phyloP scores from a whole-genome alignment of 1,140 invertebrate species.

The Cherax quadricarinatus region DNA sequence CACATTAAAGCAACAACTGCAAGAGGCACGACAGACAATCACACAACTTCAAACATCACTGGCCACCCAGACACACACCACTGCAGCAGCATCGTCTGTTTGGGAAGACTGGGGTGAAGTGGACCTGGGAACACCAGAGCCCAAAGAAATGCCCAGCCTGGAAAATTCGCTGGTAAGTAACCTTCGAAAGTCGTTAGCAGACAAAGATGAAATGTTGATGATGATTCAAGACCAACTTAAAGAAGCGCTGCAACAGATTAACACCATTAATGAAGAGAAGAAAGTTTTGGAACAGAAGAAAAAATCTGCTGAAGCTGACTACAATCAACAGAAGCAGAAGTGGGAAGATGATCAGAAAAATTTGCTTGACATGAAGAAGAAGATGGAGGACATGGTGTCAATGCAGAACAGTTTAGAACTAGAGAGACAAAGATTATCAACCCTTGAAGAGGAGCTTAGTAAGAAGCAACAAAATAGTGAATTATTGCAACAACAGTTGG shows the following conservation, averaged over 20 bases:
- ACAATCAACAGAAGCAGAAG: constrained; percentile 35
- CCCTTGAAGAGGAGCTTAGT: constrained; percentile 12
- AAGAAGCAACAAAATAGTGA: constrained; percentile 41
- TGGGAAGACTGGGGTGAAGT: constrained; percentile 69
- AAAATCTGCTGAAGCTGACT: constrained; percentile 25
- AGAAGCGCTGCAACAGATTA: constrained; percentile 51
- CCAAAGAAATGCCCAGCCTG: neutral
- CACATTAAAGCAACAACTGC: constrained; percentile 59
- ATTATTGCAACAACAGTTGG: constrained; percentile 24
- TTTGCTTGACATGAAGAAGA: neutral
- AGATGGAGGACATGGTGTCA: neutral
- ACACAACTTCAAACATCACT: constrained; percentile 68
- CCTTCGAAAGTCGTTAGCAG: constrained; percentile 56
- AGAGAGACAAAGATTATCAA: constrained; percentile 14
- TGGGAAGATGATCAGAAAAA: constrained; percentile 56
- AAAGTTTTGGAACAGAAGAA: constrained; percentile 60
- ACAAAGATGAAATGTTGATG: constrained; percentile 66
- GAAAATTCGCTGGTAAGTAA: constrained; percentile 30
- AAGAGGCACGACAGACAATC: constrained; percentile 69
- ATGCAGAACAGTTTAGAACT: constrained; percentile 36
- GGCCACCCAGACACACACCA: constrained; percentile 27
- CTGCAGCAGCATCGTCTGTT: neutral
- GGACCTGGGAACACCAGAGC: constrained; percentile 60
- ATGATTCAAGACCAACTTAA: constrained; percentile 68
- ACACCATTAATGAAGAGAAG: constrained; percentile 59